Conservation (phyloP, 2,797 vertebrate species). For the Sciurus carolinensis region DNA sequence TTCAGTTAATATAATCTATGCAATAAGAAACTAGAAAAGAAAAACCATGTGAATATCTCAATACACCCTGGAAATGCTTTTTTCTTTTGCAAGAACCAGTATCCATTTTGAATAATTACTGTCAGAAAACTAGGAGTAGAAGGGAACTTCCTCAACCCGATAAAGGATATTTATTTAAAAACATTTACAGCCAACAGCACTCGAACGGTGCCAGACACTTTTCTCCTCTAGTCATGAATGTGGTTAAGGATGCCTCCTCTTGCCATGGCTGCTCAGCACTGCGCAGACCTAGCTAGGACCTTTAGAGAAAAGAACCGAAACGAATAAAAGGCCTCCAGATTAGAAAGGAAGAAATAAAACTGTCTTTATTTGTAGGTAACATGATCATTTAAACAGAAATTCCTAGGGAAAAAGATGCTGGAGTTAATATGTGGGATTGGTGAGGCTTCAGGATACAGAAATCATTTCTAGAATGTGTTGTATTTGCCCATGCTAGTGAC, state of each 20-base stretch:
- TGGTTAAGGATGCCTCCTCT: background rate
- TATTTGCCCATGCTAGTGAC: background rate
- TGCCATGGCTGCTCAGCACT: background rate
- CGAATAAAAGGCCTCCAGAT: background rate
- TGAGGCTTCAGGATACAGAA: background rate
- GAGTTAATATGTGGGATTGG: background rate
- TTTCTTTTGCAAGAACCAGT: background rate
- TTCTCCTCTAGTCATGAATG: too few species aligned
- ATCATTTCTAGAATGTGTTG: background rate
- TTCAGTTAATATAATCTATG: background rate
- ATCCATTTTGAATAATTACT: background rate
- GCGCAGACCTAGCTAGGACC: background rate
- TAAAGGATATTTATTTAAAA: too few species aligned
- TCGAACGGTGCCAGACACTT: too few species aligned
- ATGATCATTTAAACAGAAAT: background rate
- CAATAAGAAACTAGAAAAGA: background rate
- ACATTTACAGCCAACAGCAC: too few species aligned
- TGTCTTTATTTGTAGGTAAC: background rate
- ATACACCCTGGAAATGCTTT: background rate
- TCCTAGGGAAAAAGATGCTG: background rate
- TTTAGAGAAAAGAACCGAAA: background rate
- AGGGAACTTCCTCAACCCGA: too few species aligned
- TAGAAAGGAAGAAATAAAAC: background rate
- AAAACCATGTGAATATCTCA: background rate
- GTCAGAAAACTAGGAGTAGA: too few species aligned